phyloP scores from a whole-genome alignment of 53 echinoderm and acorn worm species.

The Echinarachnius parma region DNA sequence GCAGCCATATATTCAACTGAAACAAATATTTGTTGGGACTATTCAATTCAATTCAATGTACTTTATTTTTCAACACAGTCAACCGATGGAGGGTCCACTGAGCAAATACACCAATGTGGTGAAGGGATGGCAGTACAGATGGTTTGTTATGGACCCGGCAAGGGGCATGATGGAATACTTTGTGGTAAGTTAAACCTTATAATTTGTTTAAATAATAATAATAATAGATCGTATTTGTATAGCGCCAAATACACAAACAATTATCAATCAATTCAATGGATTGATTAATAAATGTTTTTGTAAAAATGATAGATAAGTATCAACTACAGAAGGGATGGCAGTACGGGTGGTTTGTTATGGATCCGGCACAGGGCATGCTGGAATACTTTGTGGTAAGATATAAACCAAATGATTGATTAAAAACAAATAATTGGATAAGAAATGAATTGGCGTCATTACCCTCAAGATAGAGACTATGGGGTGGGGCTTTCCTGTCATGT shows the following conservation, averaged over 20 bases:
- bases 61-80: conserved; percentile 34
- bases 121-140: conserved; percentile 94
- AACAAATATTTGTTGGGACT: too few species aligned
- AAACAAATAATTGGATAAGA: too few species aligned
- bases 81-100: conserved; percentile 77
- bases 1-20: too few species aligned
- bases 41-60: conserved; percentile 2
- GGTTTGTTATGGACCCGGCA: conserved; percentile 87
- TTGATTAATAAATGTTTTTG: too few species aligned
- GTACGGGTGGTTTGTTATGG: conserved; percentile 90
- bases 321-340: conserved; percentile 98
- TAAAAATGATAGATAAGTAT: too few species aligned
- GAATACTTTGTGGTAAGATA: not conserved
- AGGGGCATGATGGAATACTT: conserved; percentile 80
- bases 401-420: too few species aligned
- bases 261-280: too few species aligned
- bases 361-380: conserved; percentile 30
- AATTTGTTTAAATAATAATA: not conserved
- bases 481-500: too few species aligned
- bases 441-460: too few species aligned
- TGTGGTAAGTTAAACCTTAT: conserved; percentile 88
- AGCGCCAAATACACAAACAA: not conserved
- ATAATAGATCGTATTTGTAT: not conserved
- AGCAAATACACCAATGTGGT: conserved; percentile 95
- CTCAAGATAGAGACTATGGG: too few species aligned